phyloP scores from a whole-genome alignment of 2,797 vertebrate genomes.

The Ispidina lecontei region DNA sequence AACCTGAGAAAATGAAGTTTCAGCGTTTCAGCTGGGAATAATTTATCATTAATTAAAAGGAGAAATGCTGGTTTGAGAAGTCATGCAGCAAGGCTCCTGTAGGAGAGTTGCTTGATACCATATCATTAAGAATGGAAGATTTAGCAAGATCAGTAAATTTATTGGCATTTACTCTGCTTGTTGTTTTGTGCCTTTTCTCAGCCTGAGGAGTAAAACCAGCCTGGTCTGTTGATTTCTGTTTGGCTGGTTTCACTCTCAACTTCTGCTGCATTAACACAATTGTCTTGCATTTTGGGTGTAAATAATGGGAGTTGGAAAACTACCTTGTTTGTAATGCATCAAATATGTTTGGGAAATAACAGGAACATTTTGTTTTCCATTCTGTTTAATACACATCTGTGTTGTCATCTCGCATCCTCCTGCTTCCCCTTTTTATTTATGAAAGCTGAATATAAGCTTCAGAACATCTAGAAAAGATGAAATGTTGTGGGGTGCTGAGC shows the following conservation, averaged over 20 bases:
- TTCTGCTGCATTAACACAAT: neutral
- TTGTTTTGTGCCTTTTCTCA: slow-evolving; percentile 9
- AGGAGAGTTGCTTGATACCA: neutral
- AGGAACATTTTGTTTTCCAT: neutral
- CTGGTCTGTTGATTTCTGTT: neutral
- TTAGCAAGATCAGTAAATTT: neutral
- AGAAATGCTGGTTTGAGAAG: neutral
- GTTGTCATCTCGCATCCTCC: neutral
- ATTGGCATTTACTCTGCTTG: neutral
- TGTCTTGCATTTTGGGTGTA: neutral
- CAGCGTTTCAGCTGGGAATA: neutral
- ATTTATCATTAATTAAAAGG: neutral
- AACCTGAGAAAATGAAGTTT: neutral
- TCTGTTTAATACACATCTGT: neutral
- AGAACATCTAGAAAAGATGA: neutral
- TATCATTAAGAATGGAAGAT: neutral
- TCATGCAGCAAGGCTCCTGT: neutral
- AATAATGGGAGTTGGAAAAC: neutral
- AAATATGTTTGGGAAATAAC: neutral
- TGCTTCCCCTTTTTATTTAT: neutral
- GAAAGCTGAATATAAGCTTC: neutral
- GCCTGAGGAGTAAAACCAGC: neutral
- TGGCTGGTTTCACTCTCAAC: neutral
- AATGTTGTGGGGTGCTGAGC: neutral
- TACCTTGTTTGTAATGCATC: neutral